These are phyloP conservation scores for Mus minutoides DNA, from an alignment of 2,797 vertebrate species.

Conservation along the genomic window DNA sequence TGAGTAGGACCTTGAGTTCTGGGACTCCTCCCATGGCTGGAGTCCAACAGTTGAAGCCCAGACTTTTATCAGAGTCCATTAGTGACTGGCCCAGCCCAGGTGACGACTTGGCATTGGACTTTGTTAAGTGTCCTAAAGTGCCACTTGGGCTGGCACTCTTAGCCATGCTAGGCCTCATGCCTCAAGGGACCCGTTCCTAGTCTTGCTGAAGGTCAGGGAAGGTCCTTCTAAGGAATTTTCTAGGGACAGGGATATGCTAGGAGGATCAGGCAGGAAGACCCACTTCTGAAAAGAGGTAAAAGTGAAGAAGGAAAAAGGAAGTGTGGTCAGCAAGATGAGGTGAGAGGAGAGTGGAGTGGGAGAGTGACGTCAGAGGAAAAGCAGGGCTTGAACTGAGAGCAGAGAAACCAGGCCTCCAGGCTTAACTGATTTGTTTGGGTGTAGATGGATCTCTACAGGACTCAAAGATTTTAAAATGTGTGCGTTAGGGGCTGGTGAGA, in stretches of 20 bases:
- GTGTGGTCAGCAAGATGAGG: too few species aligned
- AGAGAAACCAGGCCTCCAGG: background rate
- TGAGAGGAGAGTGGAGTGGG: background rate
- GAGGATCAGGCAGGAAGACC: background rate
- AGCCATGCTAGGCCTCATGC: background rate
- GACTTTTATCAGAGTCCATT: slow-evolving; percentile 60
- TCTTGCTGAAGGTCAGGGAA: slow-evolving; percentile 19
- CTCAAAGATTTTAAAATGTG: background rate
- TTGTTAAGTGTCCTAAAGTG: slow-evolving; percentile 54
- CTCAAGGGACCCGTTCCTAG: background rate
- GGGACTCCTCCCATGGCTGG: slow-evolving; percentile 44
- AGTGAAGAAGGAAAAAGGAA: background rate
- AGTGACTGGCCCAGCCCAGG: slow-evolving; percentile 48
- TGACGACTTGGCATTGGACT: slow-evolving; percentile 74
- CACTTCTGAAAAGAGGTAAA: slow-evolving; percentile 34
- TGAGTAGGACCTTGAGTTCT: slow-evolving; percentile 40
- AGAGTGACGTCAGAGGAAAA: background rate
- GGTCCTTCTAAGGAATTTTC: background rate
- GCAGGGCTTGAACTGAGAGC: background rate
- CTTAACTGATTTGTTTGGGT: background rate
- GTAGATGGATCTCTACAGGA: background rate
- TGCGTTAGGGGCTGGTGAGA: too few species aligned
- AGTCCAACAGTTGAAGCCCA: slow-evolving; percentile 79
- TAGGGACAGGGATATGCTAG: background rate
- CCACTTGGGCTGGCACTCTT: background rate